A percentile compares a stretch with the other conserved stretches of the same genome.
Evolutionary conservation across 2,797 vertebrate species (phyloP).

Genomic region (Argyrosomus regius): DNA sequence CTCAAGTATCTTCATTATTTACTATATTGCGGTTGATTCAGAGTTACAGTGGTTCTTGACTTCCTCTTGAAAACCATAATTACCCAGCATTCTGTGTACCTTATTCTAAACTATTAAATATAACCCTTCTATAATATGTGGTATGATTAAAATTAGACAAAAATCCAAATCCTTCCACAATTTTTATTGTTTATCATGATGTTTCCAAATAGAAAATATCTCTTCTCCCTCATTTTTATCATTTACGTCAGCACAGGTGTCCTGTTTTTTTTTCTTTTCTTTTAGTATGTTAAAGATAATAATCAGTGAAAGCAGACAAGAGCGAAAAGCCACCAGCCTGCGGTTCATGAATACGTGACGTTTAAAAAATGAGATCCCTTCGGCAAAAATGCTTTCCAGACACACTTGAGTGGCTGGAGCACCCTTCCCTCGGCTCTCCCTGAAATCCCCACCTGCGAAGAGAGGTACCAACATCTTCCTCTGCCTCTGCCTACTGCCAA

Average conservation of each 20-base stretch:
- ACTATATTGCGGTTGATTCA: not conserved
- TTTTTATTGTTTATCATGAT: not conserved
- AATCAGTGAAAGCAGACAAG: slow-evolving; percentile 40
- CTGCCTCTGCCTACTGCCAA: slow-evolving; percentile 37
- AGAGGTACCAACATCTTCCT: slow-evolving; percentile 51
- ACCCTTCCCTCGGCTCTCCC: slow-evolving; percentile 20
- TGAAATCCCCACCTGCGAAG: slow-evolving; percentile 52
- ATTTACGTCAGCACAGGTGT: slow-evolving; percentile 17
- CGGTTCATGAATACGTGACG: slow-evolving; percentile 28
- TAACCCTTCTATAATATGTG: not conserved
- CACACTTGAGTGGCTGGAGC: slow-evolving; percentile 19
- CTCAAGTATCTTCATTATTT: not conserved
- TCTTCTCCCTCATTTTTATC: not conserved
- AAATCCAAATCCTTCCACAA: not conserved
- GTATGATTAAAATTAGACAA: not conserved
- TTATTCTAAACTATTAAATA: not conserved
- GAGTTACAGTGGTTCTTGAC: not conserved
- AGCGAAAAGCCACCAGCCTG: slow-evolving; percentile 25
- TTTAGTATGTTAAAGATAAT: slow-evolving; percentile 34
- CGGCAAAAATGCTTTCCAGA: slow-evolving; percentile 36
- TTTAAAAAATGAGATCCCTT: slow-evolving; percentile 28
- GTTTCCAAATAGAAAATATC: slow-evolving; percentile 6
- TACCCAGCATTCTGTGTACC: not conserved
- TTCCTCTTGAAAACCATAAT: not conserved
- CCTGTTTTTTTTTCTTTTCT: not conserved